Percentiles rank a stretch among this genome's conserved stretches.
Conservation (phyloP, 2,113 vertebrate genomes). For the Archilochus colubris region DNA sequence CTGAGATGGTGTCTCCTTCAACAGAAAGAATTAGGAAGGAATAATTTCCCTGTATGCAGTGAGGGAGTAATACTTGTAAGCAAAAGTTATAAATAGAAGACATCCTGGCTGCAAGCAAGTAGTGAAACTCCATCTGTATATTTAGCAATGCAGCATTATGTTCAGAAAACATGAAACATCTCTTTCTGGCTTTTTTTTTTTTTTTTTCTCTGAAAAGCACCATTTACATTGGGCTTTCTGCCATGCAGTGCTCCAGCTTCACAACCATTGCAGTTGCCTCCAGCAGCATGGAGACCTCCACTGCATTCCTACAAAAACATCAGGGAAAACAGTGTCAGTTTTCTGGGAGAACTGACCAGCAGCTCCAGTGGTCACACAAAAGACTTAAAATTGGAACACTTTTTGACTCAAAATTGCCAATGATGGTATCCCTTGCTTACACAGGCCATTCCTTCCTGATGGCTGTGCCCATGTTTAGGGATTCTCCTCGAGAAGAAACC, state of each 20-base stretch:
- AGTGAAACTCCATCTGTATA: neutral
- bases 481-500: rapidly evolving
- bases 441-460: neutral
- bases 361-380: neutral
- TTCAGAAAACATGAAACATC: neutral
- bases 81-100: neutral
- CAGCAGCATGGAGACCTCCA: neutral
- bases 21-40: neutral
- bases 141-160: neutral
- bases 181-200: neutral
- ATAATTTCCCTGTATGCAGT: rapidly evolving
- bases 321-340: neutral
- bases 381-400: neutral
- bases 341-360: neutral
- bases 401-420: neutral
- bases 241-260: rapidly evolving
- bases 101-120: neutral
- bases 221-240: rapidly evolving
- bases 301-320: neutral
- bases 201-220: neutral
- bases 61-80: neutral
- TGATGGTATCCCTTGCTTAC: rapidly evolving
- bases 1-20: neutral
- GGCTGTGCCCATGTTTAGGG: rapidly evolving
- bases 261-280: rapidly evolving